Base-by-base conservation (phyloP, 2,888 invertebrate genomes). In the Hecatera dysodea region DNA sequence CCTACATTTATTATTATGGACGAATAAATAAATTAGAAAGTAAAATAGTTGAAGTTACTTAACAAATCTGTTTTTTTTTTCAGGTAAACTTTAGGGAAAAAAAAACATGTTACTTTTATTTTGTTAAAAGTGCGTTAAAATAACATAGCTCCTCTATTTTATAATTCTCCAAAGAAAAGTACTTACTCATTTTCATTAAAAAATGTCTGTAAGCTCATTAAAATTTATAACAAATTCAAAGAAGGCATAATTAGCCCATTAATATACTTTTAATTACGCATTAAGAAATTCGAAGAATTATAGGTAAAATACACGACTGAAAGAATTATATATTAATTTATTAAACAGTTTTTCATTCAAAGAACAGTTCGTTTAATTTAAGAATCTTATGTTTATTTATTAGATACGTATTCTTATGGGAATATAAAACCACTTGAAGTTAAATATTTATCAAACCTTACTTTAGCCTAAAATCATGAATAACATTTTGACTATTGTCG, bases 261-360 rank as follows among this genome's bases (percentile, higher is more conserved):
- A 78, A 63, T 75, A 75, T 75, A 71, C 63, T 53, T 78, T 56
- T 78, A 75, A 75, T 78, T 59, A 64, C 48, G 29, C 48, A 72
- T 61, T 60, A 64, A 72, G 62, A 78, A 62, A 59, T 78, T 42
- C 57, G 48, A 46, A 11, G 19, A 59, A 59, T 78, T 57, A 48
- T 53, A 56, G 56, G 56, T 56, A 22, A 70, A 77, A 42, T 19
- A 60, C n/a, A 36, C 5, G 48, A 12, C n/a, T 53, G 2, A 27
- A 22, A 29, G 4, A 27, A 55, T 42, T 69, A n/a, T 27, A 46
- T 15, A 53, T 72, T 12, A n/a, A 39, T 71, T 29, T 55, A 42
- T 65, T 42, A 12, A 56, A 39, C n/a, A 60, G 60, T 19, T 70
- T 15, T 53, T 44, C 12, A 46, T 67, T 67, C 3, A 39, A 5